Percentiles rank a stretch among this genome's conserved stretches.
These are phyloP conservation scores for Pogoniulus pusillus DNA, from an alignment of 2,797 vertebrate species.

Conservation along the genomic window DNA sequence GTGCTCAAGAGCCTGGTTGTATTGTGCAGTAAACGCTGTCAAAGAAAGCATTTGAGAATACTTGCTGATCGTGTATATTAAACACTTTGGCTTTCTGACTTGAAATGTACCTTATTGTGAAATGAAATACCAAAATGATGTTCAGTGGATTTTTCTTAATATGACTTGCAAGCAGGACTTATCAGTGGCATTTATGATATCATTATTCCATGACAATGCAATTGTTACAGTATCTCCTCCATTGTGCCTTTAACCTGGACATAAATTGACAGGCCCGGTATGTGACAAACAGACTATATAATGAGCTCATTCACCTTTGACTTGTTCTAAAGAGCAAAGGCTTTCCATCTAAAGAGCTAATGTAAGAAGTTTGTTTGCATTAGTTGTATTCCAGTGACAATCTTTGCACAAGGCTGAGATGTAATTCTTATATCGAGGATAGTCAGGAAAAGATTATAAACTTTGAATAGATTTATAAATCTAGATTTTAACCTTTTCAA, in stretches of 20 bases:
- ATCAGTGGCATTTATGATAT: not conserved
- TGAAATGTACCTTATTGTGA: not conserved
- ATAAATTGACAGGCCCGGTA: not conserved
- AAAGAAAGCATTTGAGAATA: constrained; percentile 7
- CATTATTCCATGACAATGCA: not conserved
- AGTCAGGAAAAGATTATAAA: constrained; percentile 64
- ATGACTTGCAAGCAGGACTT: not conserved
- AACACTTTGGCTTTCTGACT: not conserved
- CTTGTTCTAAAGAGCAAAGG: not conserved
- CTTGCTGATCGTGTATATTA: constrained; percentile 1
- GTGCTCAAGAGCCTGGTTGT: not conserved
- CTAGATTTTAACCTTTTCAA: constrained; percentile 68
- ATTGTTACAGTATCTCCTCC: not conserved
- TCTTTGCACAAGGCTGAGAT: constrained; percentile 11
- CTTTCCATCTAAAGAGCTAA: not conserved
- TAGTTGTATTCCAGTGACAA: not conserved
- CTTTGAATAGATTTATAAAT: constrained; percentile 60
- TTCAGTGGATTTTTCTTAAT: not conserved
- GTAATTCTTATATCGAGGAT: constrained; percentile 33
- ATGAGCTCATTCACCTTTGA: not conserved
- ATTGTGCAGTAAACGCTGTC: not conserved
- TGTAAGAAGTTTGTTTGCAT: constrained; percentile 37
- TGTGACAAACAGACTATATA: not conserved
- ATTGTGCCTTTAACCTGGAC: not conserved
- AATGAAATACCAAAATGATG: not conserved